Evolutionary conservation across 2,113 vertebrate species (phyloP), one percentile per base, ranked within the genome.

Genomic region (Serilophus lunatus): DNA sequence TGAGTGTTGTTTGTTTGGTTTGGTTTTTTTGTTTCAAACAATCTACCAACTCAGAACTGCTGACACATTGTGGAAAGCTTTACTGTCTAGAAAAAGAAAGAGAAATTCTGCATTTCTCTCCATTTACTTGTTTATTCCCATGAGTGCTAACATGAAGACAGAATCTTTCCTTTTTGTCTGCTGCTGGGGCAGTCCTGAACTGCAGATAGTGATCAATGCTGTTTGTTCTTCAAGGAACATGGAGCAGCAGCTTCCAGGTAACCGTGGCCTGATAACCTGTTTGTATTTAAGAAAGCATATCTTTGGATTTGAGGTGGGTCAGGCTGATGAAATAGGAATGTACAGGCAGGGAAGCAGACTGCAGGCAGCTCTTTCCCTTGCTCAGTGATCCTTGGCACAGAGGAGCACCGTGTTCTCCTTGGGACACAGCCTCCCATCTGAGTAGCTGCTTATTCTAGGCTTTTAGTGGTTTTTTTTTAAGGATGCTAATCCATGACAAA

Each of bases 211-310:
- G 4, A 76, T 74, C 63, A 18, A 2, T 31, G 49, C 63, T 81
- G 82, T 64, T 78, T 18, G 8, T 84, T 82, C 64, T 54, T 65
- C 35, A 18, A 22, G 81, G 82, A 47, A 16, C 80, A 47, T 49
- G 31, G 33, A 74, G 68, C 51, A 81, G 82, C 87, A 75, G 79
- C 38, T 80, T 23, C 38, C 44, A 54, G 75, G 29, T 56, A 19
- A 19, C 35, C 59, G 38, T 2, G 4, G 40, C 28, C 42, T 28
- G 38, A 13, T 40, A 20, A 2, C 56, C 28, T 51, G 71, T 28
- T 68, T 0, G 0, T 51, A 3, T 66, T 78, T 81, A n/a, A 29
- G 45, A 51, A 65, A 53, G 28, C 35, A 0, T 3, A 10, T 45
- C 18, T 61, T 69, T 0, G 0, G 70, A 6, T 45, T 45, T 60